phyloP scores from a whole-genome alignment of 1,140 invertebrate genomes.

The Triops longicaudatus region DNA sequence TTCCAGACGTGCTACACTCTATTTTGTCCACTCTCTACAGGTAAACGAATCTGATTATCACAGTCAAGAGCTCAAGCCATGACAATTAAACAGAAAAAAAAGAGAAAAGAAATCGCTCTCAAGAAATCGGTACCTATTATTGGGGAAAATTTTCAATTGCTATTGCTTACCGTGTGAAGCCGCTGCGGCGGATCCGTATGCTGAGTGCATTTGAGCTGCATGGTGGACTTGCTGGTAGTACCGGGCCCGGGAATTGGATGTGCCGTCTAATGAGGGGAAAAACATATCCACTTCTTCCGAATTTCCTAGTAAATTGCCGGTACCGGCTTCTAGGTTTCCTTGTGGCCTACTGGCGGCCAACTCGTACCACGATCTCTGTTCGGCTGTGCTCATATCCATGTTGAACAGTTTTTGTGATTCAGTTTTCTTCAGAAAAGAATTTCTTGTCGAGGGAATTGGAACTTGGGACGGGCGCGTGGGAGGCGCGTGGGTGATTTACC shows the following conservation, averaged over 20 bases:
- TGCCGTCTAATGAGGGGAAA: slow-evolving; percentile 23
- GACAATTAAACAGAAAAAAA: too few relatives aligned
- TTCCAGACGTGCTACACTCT: too few relatives aligned
- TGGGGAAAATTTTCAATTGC: not conserved
- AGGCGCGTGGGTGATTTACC: too few relatives aligned
- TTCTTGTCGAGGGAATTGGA: not conserved
- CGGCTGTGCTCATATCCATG: slow-evolving; percentile 28
- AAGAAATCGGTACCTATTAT: not conserved
- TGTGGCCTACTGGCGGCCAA: slow-evolving; percentile 20
- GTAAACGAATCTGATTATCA: not conserved
- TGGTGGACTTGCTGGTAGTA: slow-evolving; percentile 27
- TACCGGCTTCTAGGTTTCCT: slow-evolving; percentile 16
- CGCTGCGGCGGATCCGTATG: slow-evolving; percentile 25
- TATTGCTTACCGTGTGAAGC: slow-evolving; percentile 24
- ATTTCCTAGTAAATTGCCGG: not conserved
- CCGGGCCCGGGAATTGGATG: not conserved
- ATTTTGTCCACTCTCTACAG: not conserved
- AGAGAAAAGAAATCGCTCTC: too few relatives aligned
- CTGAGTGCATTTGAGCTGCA: slow-evolving; percentile 28
- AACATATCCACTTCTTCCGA: slow-evolving; percentile 28
- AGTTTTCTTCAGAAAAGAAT: not conserved
- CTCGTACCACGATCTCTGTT: slow-evolving; percentile 28
- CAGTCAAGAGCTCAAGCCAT: too few relatives aligned
- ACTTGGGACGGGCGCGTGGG: too few relatives aligned
- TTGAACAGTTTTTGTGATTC: not conserved